Base-by-base conservation (phyloP, 2,113 vertebrate species). In the Gavialis gangeticus region DNA sequence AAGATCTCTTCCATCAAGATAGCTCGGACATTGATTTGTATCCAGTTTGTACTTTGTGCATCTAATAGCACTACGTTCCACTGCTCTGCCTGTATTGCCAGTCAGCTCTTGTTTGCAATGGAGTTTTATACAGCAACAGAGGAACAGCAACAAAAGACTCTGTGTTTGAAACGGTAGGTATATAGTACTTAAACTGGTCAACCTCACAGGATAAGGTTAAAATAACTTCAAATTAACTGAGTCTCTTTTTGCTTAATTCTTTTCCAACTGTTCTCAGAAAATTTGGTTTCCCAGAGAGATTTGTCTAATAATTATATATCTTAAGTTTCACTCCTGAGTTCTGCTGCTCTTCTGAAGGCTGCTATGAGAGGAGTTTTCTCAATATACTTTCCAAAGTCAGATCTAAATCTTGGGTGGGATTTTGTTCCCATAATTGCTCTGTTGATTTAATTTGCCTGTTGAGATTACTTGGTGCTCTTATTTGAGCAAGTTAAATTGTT, bases 21-120 rank as follows among this genome's bases (percentile, higher is more conserved):
- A 64, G 92, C 59, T 25, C 34, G 92, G 84, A 13, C 16, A 66
- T 94, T 86, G 55, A 15, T 73, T 94, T 91, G 88, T 85, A 27
- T 79, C 34, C 58, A 56, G 22, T 81, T 58, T 78, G 37, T 24
- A 54, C 60, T 57, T 90, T 88, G 73, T 0, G 4, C 58, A 75
- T 84, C 86, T 88, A 67, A 69, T 62, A 80, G 37, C 77, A n/a
- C 14, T 91, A 64, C 92, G 28, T 77, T 27, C 64, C 86, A 46
- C 8, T 0, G n/a, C n/a, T 77, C 85, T 69, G 93, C 75, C 57
- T 89, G 57, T 18, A 27, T 79, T 69, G 55, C 85, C 19, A 13
- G 10, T 60, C 12, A 6, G 3, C 25, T 79, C 12, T 55, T 79
- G 79, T 79, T 34, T 18, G 19, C 37, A 58, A 2, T 14, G 11